Evolutionary conservation across 2,797 vertebrate species (phyloP), one percentile per base, ranked within the genome.

Genomic region (Geotrypetes seraphini): DNA sequence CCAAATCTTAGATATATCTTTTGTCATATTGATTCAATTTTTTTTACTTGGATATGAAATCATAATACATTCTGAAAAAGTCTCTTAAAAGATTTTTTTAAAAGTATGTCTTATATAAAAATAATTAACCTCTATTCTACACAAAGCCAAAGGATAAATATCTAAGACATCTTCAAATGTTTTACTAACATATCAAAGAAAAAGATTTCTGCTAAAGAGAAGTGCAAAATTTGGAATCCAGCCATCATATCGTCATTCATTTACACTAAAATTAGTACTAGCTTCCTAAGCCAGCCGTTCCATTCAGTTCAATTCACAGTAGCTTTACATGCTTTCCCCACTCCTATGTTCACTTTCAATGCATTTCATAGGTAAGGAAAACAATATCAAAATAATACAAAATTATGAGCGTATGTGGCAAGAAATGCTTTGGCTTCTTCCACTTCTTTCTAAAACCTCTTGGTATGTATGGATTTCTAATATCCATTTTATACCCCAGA

Each of bases 91-190:
- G 66, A 35, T 74, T 77, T n/a, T n/a, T 74, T 77, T n/a, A 73
- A 74, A 79, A 66, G 66, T 57, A 40, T 62, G 61, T 75, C 77
- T 7, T 10, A 28, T 77, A 80, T 71, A 77, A 77, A 80, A 80
- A 79, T 80, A 80, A 77, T 69, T 60, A 60, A 69, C 61, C 57
- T 67, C 57, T 61, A 64, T 63, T 71, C 52, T 75, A 73, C 69
- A 67, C 61, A 73, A 74, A 79, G 66, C 66, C 60, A 63, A 79
- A 75, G 71, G 67, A 68, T 79, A 80, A 73, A 74, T 67, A 75
- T 74, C 50, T 78, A 56, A 53, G 64, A 56, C 63, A 48, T 68
- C 61, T 73, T 69, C 64, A 71, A 67, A 75, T 50, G 63, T 68
- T 60, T n/a, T 53, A 24, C 61, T 53, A 70, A 58, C 54, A 60